Conservation (phyloP, 2,797 vertebrate genomes). For the Cynopterus sphinx region DNA sequence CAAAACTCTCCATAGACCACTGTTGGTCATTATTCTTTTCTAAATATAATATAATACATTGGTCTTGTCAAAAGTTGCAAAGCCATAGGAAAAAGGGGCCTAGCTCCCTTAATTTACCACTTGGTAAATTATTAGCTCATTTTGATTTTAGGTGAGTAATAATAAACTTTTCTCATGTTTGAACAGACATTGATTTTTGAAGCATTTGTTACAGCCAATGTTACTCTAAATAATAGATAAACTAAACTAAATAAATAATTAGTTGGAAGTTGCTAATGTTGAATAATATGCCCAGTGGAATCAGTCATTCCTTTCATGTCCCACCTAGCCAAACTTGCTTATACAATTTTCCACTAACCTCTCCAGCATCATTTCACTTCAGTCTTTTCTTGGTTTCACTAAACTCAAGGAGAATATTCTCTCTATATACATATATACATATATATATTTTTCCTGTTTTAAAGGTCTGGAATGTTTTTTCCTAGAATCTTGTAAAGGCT, state of each 20-base stretch:
- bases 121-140: background rate
- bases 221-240: constrained; percentile 29
- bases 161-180: background rate
- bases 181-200: background rate
- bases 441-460: background rate
- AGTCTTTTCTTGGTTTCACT: background rate
- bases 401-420: background rate
- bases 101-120: background rate
- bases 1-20: background rate
- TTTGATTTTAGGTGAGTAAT: background rate
- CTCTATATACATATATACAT: background rate
- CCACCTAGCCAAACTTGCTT: background rate
- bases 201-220: background rate
- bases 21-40: background rate
- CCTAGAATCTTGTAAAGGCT: background rate
- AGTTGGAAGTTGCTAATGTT: background rate
- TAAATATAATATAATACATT: background rate
- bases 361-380: background rate
- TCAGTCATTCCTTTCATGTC: background rate
- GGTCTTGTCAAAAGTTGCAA: background rate
- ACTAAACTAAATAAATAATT: background rate
- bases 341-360: background rate
- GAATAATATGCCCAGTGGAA: background rate
- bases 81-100: background rate
- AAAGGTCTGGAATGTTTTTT: background rate